Evolutionary conservation across 2,797 vertebrate genomes (phyloP).

Genomic region (Cuniculus paca): DNA sequence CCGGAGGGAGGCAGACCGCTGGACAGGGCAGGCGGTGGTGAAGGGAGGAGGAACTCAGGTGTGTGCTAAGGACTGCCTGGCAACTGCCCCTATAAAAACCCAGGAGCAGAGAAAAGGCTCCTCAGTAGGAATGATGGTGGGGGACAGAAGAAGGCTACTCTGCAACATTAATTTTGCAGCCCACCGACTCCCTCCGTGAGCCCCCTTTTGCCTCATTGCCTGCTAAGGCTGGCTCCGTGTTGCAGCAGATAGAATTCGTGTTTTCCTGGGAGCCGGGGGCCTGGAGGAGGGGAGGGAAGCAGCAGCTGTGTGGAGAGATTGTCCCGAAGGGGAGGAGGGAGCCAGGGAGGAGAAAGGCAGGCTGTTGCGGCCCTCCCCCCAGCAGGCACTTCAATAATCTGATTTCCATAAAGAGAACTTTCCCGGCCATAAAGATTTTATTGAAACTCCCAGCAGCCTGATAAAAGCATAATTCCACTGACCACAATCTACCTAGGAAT

Average conservation of each 20-base stretch:
- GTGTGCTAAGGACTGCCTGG: slow-evolving; percentile 7
- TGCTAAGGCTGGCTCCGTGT: neutral
- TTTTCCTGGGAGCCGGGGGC: slow-evolving; percentile 47
- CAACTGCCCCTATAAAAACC: neutral
- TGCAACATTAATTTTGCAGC: slow-evolving; percentile 6
- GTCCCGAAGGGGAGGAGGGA: slow-evolving; percentile 37
- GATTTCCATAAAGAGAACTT: slow-evolving; percentile 74
- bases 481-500: slow-evolving; percentile 81
- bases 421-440: slow-evolving; percentile 77
- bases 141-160: neutral
- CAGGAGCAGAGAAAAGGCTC: slow-evolving; percentile 17
- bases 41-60: neutral
- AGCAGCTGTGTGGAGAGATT: neutral
- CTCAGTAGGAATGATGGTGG: neutral
- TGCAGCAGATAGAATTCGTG: neutral
- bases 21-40: neutral
- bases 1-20: no score
- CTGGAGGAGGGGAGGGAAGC: neutral
- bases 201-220: neutral
- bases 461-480: slow-evolving; percentile 79
- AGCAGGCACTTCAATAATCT: slow-evolving; percentile 65
- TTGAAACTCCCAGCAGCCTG: slow-evolving; percentile 71
- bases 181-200: neutral
- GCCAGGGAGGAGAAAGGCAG: slow-evolving; percentile 14
- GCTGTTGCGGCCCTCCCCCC: slow-evolving; percentile 66